Evolutionary conservation across 2,113 vertebrate genomes (phyloP).

Genomic region (Psittacula cyanocephala): DNA sequence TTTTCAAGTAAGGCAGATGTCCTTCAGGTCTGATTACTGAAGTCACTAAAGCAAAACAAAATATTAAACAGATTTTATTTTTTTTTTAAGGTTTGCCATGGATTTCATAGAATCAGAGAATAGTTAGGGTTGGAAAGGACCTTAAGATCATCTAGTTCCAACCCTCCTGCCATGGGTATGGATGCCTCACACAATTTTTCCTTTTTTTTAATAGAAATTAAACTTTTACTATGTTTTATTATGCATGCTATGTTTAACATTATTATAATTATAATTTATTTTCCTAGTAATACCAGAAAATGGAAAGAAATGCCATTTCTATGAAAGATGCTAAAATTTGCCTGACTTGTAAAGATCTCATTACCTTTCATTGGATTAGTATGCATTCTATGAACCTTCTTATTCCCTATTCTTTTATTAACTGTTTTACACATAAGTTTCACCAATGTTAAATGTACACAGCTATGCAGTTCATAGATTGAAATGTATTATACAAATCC

Average conservation of each 20-base stretch:
- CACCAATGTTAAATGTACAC: not conserved
- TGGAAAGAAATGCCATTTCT: not conserved
- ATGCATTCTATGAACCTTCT: not conserved
- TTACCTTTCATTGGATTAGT: not conserved
- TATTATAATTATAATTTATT: not conserved
- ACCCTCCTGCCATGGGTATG: not conserved
- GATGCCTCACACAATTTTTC: not conserved
- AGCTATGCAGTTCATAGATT: not conserved
- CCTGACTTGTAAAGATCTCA: not conserved
- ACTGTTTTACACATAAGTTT: not conserved
- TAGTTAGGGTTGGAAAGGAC: not conserved
- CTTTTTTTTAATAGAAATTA: not conserved
- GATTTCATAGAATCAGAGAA: not conserved
- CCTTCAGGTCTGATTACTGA: not conserved
- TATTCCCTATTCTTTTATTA: not conserved
- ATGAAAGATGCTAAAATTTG: not conserved
- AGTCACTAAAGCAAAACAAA: not conserved
- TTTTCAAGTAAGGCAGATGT: not conserved
- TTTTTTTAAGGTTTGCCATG: not conserved
- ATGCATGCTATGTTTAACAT: not conserved
- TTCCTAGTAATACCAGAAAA: not conserved
- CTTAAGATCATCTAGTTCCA: not conserved
- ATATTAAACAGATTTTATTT: not conserved
- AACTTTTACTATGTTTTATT: not conserved
- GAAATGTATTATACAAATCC: not conserved